A percentile compares a stretch with the other conserved stretches of the same genome.
phyloP scores from a whole-genome alignment of 2,797 vertebrate genomes.

The Centroberyx gerrardi region DNA sequence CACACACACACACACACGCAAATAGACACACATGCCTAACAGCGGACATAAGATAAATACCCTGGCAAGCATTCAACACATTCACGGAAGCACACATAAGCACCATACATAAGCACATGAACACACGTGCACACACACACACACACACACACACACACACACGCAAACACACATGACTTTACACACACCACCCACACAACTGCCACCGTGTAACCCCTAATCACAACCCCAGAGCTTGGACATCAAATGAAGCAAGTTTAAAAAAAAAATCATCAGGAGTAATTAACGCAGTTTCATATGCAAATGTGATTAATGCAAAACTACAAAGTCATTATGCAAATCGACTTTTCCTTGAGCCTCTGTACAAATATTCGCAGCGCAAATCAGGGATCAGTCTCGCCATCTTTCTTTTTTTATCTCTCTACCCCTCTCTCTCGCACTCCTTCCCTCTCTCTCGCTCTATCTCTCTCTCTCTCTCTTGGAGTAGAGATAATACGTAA shows the following conservation, averaged over 20 bases:
- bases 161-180: slow-evolving; percentile 23
- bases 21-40: slow-evolving; percentile 58
- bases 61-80: slow-evolving; percentile 73
- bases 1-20: not conserved
- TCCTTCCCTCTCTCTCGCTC: slow-evolving; percentile 55
- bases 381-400: slow-evolving; percentile 95
- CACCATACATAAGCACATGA: slow-evolving; percentile 83
- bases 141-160: slow-evolving; percentile 45
- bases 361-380: slow-evolving; percentile 99
- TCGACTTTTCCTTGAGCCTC: slow-evolving; percentile 99
- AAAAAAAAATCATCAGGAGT: slow-evolving; percentile 99
- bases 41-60: slow-evolving; percentile 73
- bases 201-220: slow-evolving; percentile 84
- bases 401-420: slow-evolving; percentile 83
- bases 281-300: slow-evolving; percentile 99
- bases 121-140: slow-evolving; percentile 78
- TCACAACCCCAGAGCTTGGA: slow-evolving; percentile 93
- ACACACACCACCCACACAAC: slow-evolving; percentile 79
- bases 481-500: slow-evolving; percentile 87
- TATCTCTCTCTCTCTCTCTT: slow-evolving; percentile 59
- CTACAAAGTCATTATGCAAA: slow-evolving; percentile 99
- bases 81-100: slow-evolving; percentile 64
- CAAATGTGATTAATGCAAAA: slow-evolving; percentile 99
- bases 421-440: slow-evolving; percentile 54
- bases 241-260: slow-evolving; percentile 98